phyloP scores from a whole-genome alignment of 2,888 invertebrate species.

The Epsilonema sp. region DNA sequence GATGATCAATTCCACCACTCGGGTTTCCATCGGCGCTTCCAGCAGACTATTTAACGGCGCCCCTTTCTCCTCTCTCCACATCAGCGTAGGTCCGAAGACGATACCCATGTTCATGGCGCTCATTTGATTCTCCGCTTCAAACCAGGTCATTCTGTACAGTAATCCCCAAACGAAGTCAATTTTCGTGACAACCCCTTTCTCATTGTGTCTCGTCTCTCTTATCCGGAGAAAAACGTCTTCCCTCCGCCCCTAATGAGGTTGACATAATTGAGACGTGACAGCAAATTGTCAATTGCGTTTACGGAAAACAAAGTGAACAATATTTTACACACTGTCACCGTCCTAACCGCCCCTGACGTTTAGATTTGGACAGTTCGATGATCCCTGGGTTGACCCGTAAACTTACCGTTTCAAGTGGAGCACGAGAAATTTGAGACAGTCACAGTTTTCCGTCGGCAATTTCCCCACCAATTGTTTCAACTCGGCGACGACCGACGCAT shows the following conservation, averaged over 20 bases:
- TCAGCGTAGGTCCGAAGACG: constrained; percentile 42
- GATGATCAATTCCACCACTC: constrained; percentile 39
- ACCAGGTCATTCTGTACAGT: constrained; percentile 26
- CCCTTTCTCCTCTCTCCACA: constrained; percentile 31
- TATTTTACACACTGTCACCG: too few relatives aligned
- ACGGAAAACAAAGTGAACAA: too few relatives aligned
- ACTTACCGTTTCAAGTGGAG: constrained; percentile 37
- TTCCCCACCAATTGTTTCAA: constrained; percentile 29
- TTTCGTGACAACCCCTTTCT: too few relatives aligned
- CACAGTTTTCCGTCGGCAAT: constrained; percentile 36
- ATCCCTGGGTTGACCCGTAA: too few relatives aligned
- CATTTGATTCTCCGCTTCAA: constrained; percentile 37
- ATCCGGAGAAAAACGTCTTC: too few relatives aligned
- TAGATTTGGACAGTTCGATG: too few relatives aligned
- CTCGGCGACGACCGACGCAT: constrained; percentile 15
- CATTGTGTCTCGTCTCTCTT: too few relatives aligned
- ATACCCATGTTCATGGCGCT: constrained; percentile 41
- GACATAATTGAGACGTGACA: too few relatives aligned
- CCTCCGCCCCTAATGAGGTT: too few relatives aligned
- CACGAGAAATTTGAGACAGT: constrained; percentile 37
- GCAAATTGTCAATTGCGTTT: too few relatives aligned
- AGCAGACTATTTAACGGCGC: constrained; percentile 15
- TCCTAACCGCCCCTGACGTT: too few relatives aligned
- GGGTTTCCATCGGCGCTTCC: constrained; percentile 40
- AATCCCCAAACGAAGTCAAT: too few relatives aligned